Evolutionary conservation across 2,113 vertebrate species (phyloP).

Genomic region (Gavia stellata): DNA sequence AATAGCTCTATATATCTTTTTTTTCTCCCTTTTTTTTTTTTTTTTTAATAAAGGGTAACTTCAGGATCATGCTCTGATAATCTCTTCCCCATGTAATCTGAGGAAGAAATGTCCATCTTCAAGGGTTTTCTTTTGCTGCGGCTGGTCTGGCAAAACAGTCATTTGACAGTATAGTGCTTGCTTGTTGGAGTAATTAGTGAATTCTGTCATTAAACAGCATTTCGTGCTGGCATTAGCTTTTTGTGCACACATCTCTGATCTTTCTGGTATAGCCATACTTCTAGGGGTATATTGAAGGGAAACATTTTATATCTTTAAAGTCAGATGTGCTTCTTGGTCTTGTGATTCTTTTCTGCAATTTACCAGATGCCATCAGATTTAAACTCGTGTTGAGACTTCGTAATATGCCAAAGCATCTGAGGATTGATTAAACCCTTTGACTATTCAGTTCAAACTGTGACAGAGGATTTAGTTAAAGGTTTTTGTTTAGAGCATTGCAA

Average conservation of each 20-base stretch:
- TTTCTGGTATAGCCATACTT: neutral
- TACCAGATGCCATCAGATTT: neutral
- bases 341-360: neutral
- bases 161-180: neutral
- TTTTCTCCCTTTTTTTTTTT: no score
- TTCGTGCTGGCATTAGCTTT: neutral
- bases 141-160: neutral
- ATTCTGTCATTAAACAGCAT: neutral
- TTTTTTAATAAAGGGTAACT: neutral
- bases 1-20: accelerated
- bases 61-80: neutral
- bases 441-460: neutral
- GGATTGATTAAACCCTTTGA: neutral
- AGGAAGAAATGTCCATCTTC: neutral
- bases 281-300: neutral
- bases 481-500: neutral
- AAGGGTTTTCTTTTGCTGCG: neutral
- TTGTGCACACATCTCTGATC: neutral
- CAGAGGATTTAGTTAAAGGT: neutral
- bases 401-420: neutral
- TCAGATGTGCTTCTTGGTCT: neutral
- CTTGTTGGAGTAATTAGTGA: neutral
- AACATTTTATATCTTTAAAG: neutral
- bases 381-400: neutral
- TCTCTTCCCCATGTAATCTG: neutral